Percentiles rank a stretch among this genome's conserved stretches.
Conservation (phyloP, 2,888 invertebrate species). For the Mesorhabditis belari region DNA sequence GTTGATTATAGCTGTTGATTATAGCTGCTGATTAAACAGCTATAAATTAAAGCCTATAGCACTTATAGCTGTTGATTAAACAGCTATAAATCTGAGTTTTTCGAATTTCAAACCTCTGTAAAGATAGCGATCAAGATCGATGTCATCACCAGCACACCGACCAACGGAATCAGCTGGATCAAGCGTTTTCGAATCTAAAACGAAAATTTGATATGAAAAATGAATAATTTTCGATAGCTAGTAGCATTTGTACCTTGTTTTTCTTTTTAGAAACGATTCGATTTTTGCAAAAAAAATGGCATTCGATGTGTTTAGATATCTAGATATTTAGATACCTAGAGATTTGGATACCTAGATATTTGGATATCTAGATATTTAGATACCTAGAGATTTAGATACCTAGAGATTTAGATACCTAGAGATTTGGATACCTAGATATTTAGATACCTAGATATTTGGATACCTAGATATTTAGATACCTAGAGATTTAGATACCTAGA, state of each 20-base stretch:
- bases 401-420: not conserved
- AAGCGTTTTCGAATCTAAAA: conserved; percentile 42
- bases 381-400: conserved; percentile 2
- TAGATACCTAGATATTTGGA: too few species aligned
- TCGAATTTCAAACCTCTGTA: too few species aligned
- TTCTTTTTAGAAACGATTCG: not conserved
- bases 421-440: too few species aligned
- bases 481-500: not conserved
- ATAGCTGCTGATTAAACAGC: not conserved
- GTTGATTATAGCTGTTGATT: not conserved
- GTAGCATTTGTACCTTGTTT: too few species aligned
- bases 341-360: too few species aligned
- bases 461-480: too few species aligned
- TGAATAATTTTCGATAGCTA: too few species aligned
- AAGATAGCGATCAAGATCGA: conserved; percentile 34
- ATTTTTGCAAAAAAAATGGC: too few species aligned
- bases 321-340: not conserved
- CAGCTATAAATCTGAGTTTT: not conserved
- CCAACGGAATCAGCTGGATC: conserved; percentile 42
- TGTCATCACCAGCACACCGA: conserved; percentile 32
- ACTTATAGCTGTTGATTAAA: not conserved
- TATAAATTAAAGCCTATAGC: too few species aligned
- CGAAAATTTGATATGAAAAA: not conserved
- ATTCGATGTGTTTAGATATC: too few species aligned
- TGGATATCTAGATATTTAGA: not conserved